A percentile compares a stretch with the other conserved stretches of the same genome.
Evolutionary conservation across 2,113 vertebrate species (phyloP).

Genomic region (Cinclus mexicanus): DNA sequence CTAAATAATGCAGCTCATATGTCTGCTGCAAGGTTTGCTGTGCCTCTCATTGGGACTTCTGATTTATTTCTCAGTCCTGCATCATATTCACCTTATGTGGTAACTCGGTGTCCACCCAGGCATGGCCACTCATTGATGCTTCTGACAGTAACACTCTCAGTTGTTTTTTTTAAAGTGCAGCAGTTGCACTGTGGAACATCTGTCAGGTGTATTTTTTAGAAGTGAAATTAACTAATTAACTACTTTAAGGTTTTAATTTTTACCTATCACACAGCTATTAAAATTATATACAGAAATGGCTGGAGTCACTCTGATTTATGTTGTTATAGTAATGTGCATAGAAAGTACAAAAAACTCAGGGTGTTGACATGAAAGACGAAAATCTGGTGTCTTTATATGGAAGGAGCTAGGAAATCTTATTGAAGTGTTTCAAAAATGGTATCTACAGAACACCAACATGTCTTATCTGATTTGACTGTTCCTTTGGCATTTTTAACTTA

Average conservation of each 20-base stretch:
- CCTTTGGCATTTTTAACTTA: background rate
- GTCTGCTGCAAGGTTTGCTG: background rate
- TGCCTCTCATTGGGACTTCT: background rate
- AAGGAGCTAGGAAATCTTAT: background rate
- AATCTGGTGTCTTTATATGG: background rate
- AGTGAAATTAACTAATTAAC: background rate
- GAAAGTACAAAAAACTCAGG: background rate
- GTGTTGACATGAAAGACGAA: background rate
- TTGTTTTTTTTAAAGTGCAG: background rate
- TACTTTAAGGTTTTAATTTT: background rate
- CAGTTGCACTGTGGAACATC: background rate
- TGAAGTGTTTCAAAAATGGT: background rate
- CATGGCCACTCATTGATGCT: background rate
- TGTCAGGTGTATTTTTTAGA: background rate
- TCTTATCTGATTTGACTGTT: background rate
- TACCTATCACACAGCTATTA: background rate
- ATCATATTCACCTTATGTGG: background rate
- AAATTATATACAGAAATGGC: background rate
- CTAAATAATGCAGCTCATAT: background rate
- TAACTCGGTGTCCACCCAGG: background rate
- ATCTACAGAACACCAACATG: background rate
- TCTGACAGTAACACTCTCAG: background rate
- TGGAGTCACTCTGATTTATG: background rate
- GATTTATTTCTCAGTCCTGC: background rate
- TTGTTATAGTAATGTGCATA: background rate